Evolutionary conservation across 2,797 vertebrate genomes (phyloP), one percentile per base, ranked within the genome.

Genomic region (Dryobates pubescens): DNA sequence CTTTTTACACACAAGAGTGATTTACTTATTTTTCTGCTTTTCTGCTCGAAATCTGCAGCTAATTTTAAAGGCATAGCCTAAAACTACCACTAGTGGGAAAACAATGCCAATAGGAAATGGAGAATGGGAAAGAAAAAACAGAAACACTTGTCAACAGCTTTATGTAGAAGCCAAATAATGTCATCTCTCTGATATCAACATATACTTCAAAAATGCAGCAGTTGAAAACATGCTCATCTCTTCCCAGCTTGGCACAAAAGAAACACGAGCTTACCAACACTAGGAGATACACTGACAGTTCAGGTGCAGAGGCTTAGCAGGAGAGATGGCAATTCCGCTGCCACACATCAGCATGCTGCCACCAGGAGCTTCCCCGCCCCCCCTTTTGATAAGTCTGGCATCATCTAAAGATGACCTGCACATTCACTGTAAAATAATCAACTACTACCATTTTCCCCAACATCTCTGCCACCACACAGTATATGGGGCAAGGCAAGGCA

Each of bases 81-180:
- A 38, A 38, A 38, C 38, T 38, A 38, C 38, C 11, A 38, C 9
- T 86, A 86, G 34, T 6, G 15, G 22, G 22, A 73, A 89, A 90
- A 73, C 29, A 59, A 59, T 84, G 83, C 58, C 75, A 87, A 59
- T 3, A 12, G 64, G 58, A 87, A 61, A 76, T 14, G 34, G 22
- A 76, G 54, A 86, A 91, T 7, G 61, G 57, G 57, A 89, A 41
- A 86, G 71, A 41, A 89, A 51, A 93, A 93, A 91, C 59, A 84
- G 9, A 74, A 93, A 83, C 72, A 89, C 41, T 56, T 90, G 65
- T 72, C 68, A 82, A 70, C 29, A 90, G 54, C 13, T 67, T 53
- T 20, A 29, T 82, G 11, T 7, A 77, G 57, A 92, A 95, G 79
- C 93, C 86, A 94, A 90, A 62, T 87, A 59, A 17, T 29, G 34